These are phyloP conservation scores for Adoxophyes honmai DNA, from an alignment of 1,140 invertebrate species.

Conservation along the genomic window DNA sequence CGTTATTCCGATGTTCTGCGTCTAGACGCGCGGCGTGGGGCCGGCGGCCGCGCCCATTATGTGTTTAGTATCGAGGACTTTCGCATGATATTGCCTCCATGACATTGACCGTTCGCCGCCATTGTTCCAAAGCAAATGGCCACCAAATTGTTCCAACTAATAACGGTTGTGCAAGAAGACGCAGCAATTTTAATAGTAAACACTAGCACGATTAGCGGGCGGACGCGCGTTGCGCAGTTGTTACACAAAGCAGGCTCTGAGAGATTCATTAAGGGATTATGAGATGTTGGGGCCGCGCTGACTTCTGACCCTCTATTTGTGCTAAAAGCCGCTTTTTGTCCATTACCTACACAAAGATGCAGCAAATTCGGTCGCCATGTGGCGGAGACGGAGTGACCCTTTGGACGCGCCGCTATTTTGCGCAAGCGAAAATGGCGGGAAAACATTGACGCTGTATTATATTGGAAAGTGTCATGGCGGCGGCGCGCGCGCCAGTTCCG, in stretches of 20 bases:
- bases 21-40: too few relatives aligned
- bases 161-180: too few relatives aligned
- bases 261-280: constrained; percentile 2
- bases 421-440: constrained; percentile 34
- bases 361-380: neutral
- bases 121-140: too few relatives aligned
- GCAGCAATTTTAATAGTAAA: too few relatives aligned
- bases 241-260: neutral
- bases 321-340: neutral
- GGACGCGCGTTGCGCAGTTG: too few relatives aligned
- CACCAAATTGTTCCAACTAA: too few relatives aligned
- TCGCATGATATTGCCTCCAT: neutral
- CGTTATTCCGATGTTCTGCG: too few relatives aligned
- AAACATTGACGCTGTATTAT: constrained; percentile 26
- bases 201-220: too few relatives aligned
- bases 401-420: too few relatives aligned
- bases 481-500: constrained; percentile 2
- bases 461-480: constrained; percentile 45
- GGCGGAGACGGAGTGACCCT: too few relatives aligned
- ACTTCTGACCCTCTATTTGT: neutral
- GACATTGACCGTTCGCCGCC: neutral
- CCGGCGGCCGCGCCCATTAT: neutral
- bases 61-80: neutral
- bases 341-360: constrained; percentile 1
- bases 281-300: neutral